Conservation (phyloP, 2,797 vertebrate genomes). For the Myripristis murdjan region DNA sequence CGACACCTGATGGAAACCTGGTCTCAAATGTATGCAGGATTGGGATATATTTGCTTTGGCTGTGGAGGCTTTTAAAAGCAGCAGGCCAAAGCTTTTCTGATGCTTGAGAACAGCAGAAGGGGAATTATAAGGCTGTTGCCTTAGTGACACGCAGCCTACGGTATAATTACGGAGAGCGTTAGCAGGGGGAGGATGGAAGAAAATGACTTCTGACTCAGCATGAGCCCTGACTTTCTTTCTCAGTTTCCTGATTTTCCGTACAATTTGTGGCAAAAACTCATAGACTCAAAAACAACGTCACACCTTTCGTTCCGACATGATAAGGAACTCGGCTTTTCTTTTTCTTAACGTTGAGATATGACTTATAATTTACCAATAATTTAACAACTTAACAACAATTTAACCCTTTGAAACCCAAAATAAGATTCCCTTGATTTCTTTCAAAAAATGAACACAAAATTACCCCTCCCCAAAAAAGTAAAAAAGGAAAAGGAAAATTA, state of each 20-base stretch:
- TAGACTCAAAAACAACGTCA: neutral
- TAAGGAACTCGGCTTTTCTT: too few relatives aligned
- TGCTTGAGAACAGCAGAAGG: slow-evolving; percentile 58
- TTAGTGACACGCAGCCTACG: slow-evolving; percentile 69
- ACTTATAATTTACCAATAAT: too few relatives aligned
- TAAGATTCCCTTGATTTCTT: too few relatives aligned
- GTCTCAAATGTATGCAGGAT: neutral
- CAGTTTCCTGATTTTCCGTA: slow-evolving; percentile 4
- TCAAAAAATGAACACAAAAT: too few relatives aligned
- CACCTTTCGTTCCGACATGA: too few relatives aligned
- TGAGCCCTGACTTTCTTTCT: slow-evolving; percentile 25
- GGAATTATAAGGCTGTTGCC: slow-evolving; percentile 72
- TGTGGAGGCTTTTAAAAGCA: slow-evolving; percentile 1
- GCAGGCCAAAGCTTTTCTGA: slow-evolving; percentile 21
- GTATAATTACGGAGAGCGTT: slow-evolving; percentile 67
- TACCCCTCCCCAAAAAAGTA: too few relatives aligned
- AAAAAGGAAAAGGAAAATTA: too few relatives aligned
- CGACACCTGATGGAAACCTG: neutral
- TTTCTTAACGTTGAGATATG: neutral
- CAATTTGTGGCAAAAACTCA: slow-evolving; percentile 10
- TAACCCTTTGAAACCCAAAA: too few relatives aligned
- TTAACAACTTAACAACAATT: too few relatives aligned
- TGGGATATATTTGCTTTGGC: neutral
- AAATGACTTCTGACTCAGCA: slow-evolving; percentile 34
- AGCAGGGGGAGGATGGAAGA: slow-evolving; percentile 26